Conservation (phyloP, 2,888 invertebrate genomes). For the Eumacrocentrus americanus region DNA sequence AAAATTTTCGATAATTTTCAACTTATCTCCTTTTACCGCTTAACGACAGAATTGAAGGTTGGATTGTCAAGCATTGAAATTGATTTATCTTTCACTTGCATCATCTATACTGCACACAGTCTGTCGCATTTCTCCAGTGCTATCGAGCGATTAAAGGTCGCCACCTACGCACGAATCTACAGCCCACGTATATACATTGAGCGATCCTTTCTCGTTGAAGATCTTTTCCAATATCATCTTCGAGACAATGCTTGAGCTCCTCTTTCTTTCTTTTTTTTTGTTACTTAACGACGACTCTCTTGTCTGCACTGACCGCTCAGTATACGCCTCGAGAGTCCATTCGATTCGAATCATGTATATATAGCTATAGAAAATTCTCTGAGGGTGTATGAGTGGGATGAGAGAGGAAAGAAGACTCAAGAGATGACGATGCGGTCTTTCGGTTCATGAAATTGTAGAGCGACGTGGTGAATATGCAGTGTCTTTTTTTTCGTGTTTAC, state of each 20-base stretch:
- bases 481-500: slow-evolving; percentile 3
- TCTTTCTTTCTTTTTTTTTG: slow-evolving; percentile 14
- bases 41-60: neutral
- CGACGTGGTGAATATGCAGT: slow-evolving; percentile 1
- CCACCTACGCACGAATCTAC: slow-evolving; percentile 30
- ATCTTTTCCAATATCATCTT: slow-evolving; percentile 14
- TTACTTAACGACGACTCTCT: slow-evolving; percentile 2
- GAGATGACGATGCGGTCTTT: slow-evolving; percentile 5
- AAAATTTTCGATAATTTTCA: too few relatives aligned
- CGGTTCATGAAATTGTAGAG: slow-evolving; percentile 12
- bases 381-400: neutral
- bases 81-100: neutral
- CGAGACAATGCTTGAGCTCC: slow-evolving; percentile 15
- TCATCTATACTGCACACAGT: neutral
- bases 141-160: slow-evolving; percentile 33
- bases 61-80: neutral
- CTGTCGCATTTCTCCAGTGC: neutral
- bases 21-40: too few relatives aligned
- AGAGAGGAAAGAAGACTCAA: slow-evolving; percentile 3
- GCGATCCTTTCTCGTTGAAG: slow-evolving; percentile 4
- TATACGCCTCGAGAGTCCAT: slow-evolving; percentile 11
- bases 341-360: slow-evolving; percentile 17
- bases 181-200: slow-evolving; percentile 24
- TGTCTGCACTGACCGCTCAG: neutral
- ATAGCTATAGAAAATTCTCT: neutral